phyloP scores from a whole-genome alignment of 2,888 invertebrate species.

The Disparrhopalites patrizii region DNA sequence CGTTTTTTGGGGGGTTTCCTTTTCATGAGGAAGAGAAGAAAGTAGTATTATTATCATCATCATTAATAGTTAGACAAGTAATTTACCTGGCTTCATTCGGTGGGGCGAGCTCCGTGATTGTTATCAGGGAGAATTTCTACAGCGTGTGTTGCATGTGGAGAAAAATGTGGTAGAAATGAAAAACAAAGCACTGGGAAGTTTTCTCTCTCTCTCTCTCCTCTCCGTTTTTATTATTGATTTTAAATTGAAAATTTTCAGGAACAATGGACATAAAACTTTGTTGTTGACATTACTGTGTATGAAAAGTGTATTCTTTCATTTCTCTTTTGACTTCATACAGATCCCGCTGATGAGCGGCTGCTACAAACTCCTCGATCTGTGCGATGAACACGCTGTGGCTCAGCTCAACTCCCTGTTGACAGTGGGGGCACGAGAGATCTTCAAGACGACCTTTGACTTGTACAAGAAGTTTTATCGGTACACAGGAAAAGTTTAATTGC shows the following conservation, averaged over 20 bases:
- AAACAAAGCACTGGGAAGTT: no score
- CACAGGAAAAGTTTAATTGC: conserved; percentile 54
- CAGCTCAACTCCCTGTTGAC: conserved; percentile 54
- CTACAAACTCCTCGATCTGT: conserved; percentile 53
- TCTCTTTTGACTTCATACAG: conserved; percentile 48
- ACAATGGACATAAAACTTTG: not conserved
- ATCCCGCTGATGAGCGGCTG: conserved; percentile 54
- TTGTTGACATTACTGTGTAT: no score
- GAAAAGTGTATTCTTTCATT: not conserved
- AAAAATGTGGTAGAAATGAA: no score
- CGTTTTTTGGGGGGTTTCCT: no score
- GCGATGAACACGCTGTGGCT: conserved; percentile 54
- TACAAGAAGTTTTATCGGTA: conserved; percentile 56
- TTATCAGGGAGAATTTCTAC: not conserved
- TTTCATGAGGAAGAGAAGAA: no score
- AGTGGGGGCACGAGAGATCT: conserved; percentile 55
- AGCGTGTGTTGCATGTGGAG: conserved; percentile 2
- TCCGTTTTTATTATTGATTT: conserved; percentile 11
- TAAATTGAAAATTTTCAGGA: conserved; percentile 10
- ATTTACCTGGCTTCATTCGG: no score
- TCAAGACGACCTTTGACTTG: conserved; percentile 54
- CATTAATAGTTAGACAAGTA: no score
- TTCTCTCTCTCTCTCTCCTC: no score
- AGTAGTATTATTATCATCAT: no score
- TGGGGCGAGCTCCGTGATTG: conserved; percentile 1